Base-by-base conservation (phyloP, 2,113 vertebrate species). In the Sylvilagus bachmani region DNA sequence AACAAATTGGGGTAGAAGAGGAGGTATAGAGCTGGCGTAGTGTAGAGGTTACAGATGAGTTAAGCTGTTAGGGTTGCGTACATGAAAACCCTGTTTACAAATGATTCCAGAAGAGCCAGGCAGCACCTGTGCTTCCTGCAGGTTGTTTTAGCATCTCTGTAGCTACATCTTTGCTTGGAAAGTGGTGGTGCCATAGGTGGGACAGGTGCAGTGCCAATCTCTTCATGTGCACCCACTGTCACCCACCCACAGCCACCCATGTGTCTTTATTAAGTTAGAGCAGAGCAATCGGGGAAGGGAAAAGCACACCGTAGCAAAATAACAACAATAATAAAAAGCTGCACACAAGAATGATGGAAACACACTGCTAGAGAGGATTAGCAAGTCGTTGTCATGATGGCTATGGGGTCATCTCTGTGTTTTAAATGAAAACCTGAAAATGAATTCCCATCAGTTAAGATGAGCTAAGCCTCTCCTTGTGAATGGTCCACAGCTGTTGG, bases 371-470 rank as follows among this genome's bases (percentile, higher is more conserved):
- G 44, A 17, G 75, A 96, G 58, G 82, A 95, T 91, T 95, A 97
- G 93, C 29, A 90, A 96, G 44, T 6, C 70, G 36, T 83, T 75
- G 44, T 22, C 84, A 95, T 91, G 73, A 81, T 53, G 69, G 31
- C 17, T 29, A 90, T 95, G 27, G 95, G 95, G 93, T 93, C 87
- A 95, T 75, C 25, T 36, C 70, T 85, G 17, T 79, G 64, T 97
- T 97, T 92, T 89, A 96, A 96, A 94, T 64, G 83, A 73, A 74
- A 97, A 78, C 89, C 62, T 95, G 86, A 91, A 97, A 96, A 81
- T 53, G 96, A 97, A 97, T 87, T 96, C 53, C 53, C 2, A 24
- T 96, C 49, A 24, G 1, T 95, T 93, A 36, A 93, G 96, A 97
- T 91, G 44, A 53, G 14, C 53, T 51, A 38, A 89, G 10, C 51